Conservation (phyloP, 2,797 vertebrate species). For the Gallinago nigripennis region DNA sequence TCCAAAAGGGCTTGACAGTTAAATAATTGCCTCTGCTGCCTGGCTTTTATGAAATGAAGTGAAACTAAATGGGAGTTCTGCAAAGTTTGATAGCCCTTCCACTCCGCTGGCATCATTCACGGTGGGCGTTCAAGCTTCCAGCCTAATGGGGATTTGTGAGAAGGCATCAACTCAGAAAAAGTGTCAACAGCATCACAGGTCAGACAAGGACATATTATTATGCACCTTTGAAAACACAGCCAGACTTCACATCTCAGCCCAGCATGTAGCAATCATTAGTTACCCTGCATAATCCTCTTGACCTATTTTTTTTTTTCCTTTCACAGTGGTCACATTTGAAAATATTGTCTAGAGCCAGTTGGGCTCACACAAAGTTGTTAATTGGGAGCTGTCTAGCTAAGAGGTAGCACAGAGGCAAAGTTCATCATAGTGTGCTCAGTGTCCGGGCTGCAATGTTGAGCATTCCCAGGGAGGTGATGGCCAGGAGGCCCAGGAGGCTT, state of each 20-base stretch:
- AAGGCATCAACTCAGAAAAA: conserved; percentile 43
- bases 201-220: conserved; percentile 58
- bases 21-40: not conserved
- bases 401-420: not conserved
- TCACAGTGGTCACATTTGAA: conserved; percentile 46
- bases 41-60: conserved; percentile 6
- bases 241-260: conserved; percentile 44
- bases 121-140: conserved; percentile 7
- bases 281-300: conserved; percentile 51
- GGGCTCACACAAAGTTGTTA: not conserved
- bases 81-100: conserved; percentile 26
- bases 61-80: conserved; percentile 6
- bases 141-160: conserved; percentile 41
- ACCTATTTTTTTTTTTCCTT: conserved; percentile 41
- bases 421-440: not conserved
- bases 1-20: not conserved
- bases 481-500: not conserved
- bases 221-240: conserved; percentile 55
- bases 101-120: not conserved
- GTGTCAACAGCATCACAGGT: conserved; percentile 53
- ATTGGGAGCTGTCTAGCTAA: conserved; percentile 22
- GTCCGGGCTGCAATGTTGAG: not conserved
- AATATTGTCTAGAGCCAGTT: conserved; percentile 1
- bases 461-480: not conserved
- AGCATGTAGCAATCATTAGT: conserved; percentile 52